Evolutionary conservation across 2,113 vertebrate species (phyloP), one percentile per base, ranked within the genome.

Genomic region (Grammomys dolichurus): DNA sequence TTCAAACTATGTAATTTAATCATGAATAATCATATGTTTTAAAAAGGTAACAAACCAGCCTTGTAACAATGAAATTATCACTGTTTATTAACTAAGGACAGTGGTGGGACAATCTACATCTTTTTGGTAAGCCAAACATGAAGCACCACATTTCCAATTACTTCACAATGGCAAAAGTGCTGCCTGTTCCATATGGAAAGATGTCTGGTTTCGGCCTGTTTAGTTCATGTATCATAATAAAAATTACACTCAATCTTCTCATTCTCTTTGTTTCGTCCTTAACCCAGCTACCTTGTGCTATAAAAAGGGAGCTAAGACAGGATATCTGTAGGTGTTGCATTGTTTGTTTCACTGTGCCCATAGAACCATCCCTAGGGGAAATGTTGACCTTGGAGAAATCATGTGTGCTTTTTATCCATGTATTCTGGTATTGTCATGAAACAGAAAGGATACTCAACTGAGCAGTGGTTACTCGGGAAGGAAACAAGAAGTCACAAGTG

Each of bases 11-110:
- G 85, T 24, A 54, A n/a, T 81, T 92, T 88, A 96, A 90, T 97
- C 46, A 77, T 93, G 87, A 94, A 88, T 93, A 96, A 81, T 94
- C 40, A 1, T 24, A 82, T 93, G 8, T 87, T 95, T 31, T 96
- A 28, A 94, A 91, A 96, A 96, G 85, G 28, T 51, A 77, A 72
- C 24, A 46, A 67, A 77, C 40, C 51, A 82, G 48, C 33, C 58
- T 95, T 93, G 5, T 85, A 93, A 92, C 36, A 94, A 80, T 95
- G 88, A 95, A 94, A 76, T 65, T 91, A 84, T 92, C 26, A 51
- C 40, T 87, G 17, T 75, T 93, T 63, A 36, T 73, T 89, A 60
- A 89, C 84, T 28, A 31, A 69, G 4, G 12, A 94, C 36, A 31
- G 11, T 51, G 14, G 36, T 7, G 40, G 16, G 54, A 73, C 17